A percentile compares a stretch with the other conserved stretches of the same genome.
Conservation (phyloP, 2,113 vertebrate genomes). For the Onychostruthus taczanowskii region DNA sequence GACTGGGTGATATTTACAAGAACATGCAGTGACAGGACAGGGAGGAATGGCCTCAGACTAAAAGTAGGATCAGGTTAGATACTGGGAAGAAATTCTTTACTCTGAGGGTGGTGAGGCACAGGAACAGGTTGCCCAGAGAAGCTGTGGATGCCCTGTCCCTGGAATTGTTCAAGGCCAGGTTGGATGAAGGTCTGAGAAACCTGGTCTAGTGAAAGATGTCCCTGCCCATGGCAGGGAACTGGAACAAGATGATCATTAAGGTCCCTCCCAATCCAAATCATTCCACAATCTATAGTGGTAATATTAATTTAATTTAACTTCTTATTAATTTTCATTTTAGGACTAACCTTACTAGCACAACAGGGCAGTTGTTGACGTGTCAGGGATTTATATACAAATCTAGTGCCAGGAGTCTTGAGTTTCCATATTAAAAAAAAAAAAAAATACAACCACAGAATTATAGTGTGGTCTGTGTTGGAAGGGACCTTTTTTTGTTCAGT, state of each 20-base stretch:
- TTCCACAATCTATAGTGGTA: not conserved
- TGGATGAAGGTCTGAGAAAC: not conserved
- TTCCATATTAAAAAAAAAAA: not conserved
- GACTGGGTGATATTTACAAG: not conserved
- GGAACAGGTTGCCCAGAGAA: not conserved
- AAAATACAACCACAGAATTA: not conserved
- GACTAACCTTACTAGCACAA: not conserved
- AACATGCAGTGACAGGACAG: not conserved
- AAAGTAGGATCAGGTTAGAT: not conserved
- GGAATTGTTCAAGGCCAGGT: not conserved
- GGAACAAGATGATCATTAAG: not conserved
- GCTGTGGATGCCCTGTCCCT: not conserved
- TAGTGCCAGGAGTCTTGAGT: not conserved
- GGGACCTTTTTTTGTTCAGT: not conserved
- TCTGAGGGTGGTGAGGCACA: not conserved
- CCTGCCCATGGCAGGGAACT: not conserved
- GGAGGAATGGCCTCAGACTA: not conserved
- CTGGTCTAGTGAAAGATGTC: not conserved
- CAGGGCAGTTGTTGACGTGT: not conserved
- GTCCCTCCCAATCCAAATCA: not conserved
- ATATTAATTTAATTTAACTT: not conserved
- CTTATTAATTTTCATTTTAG: not conserved
- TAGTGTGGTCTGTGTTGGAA: not conserved
- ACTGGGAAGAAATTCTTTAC: not conserved
- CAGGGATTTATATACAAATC: not conserved